These are phyloP conservation scores for Anas platyrhynchos DNA, from an alignment of 2,113 vertebrate genomes.

Conservation along the genomic window DNA sequence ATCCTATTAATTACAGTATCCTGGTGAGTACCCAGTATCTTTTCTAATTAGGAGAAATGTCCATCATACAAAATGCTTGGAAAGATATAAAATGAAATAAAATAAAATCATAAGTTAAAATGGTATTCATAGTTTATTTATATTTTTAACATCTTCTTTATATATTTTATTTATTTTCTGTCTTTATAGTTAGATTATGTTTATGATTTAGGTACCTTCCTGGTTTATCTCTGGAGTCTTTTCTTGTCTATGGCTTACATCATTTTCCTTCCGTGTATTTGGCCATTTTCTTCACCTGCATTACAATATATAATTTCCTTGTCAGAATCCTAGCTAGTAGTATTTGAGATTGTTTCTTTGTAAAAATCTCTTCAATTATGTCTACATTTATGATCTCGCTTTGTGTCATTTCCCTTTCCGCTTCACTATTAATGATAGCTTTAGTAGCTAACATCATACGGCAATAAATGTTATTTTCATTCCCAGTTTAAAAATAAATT, in stretches of 20 bases:
- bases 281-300: background rate
- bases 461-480: background rate
- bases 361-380: background rate
- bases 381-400: background rate
- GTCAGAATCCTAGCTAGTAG: background rate
- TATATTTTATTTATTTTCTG: background rate
- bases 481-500: background rate
- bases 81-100: background rate
- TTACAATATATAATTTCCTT: background rate
- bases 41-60: background rate
- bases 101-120: background rate
- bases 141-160: background rate
- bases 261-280: background rate
- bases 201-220: background rate
- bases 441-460: background rate
- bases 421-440: background rate
- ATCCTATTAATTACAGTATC: background rate
- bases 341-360: background rate
- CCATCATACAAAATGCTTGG: background rate
- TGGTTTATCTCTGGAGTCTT: background rate
- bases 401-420: background rate
- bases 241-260: background rate
- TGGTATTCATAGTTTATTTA: background rate
- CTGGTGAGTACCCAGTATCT: background rate
- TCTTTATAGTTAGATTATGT: background rate